These are phyloP conservation scores for Notocelia uddmanniana DNA, from an alignment of 2,888 invertebrate genomes.

Conservation along the genomic window DNA sequence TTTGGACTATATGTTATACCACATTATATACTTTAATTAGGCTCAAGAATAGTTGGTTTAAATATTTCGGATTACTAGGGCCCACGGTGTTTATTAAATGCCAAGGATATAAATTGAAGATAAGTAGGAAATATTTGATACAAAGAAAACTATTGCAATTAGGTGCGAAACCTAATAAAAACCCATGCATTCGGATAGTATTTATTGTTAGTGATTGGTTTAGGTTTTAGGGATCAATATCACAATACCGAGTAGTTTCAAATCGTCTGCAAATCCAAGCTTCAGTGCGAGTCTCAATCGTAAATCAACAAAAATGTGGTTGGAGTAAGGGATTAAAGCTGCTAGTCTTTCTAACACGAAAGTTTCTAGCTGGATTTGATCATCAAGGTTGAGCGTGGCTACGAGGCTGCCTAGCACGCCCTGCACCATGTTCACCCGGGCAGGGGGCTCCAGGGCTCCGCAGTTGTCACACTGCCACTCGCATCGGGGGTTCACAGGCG, in stretches of 20 bases:
- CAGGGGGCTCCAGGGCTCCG: conserved; percentile 61
- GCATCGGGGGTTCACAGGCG: conserved; percentile 75
- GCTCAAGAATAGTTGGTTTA: too few species aligned
- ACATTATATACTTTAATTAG: too few species aligned
- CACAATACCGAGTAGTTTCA: conserved; percentile 68
- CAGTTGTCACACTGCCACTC: conserved; percentile 87
- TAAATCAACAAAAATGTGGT: conserved; percentile 75
- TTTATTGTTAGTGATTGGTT: not conserved
- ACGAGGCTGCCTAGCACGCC: conserved; percentile 84
- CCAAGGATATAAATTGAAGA: too few species aligned
- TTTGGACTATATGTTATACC: too few species aligned
- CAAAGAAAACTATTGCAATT: not conserved
- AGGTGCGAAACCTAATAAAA: not conserved
- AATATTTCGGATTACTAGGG: too few species aligned
- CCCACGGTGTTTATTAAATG: too few species aligned
- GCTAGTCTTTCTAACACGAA: conserved; percentile 66
- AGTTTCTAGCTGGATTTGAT: conserved; percentile 77
- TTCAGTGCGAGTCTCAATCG: conserved; percentile 67
- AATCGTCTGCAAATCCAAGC: conserved; percentile 65
- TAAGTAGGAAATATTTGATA: not conserved
- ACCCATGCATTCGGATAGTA: not conserved
- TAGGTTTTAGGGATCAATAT: not conserved
- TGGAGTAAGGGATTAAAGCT: conserved; percentile 70
- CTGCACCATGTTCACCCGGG: conserved; percentile 78
- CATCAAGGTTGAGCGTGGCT: conserved; percentile 74